Evolutionary conservation across 2,797 vertebrate species (phyloP).

Genomic region (Heterohyrax brucei): DNA sequence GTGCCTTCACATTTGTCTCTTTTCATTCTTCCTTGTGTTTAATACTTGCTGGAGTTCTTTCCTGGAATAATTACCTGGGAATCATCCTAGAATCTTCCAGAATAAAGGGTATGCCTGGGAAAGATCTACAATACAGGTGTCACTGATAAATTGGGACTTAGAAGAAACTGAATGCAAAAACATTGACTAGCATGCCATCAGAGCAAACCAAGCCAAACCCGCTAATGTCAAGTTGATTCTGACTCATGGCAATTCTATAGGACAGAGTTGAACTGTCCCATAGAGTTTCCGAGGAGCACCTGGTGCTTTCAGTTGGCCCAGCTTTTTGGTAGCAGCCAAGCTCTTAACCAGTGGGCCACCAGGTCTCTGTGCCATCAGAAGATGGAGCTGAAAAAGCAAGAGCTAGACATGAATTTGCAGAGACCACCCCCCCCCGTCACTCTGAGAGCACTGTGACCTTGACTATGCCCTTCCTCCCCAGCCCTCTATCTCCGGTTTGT

Average conservation of each 20-base stretch:
- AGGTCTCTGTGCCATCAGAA: neutral
- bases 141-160: constrained; percentile 12
- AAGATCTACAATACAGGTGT: constrained; percentile 52
- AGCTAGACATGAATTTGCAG: neutral
- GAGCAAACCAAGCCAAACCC: neutral
- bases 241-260: too few species aligned
- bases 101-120: constrained; percentile 22
- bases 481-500: neutral
- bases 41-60: constrained; percentile 61
- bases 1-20: neutral
- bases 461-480: neutral
- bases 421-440: neutral
- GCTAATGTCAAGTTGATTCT: too few species aligned
- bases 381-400: neutral
- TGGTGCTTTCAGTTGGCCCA: too few species aligned
- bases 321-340: too few species aligned
- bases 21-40: constrained; percentile 56
- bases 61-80: neutral
- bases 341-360: too few species aligned
- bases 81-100: constrained; percentile 59
- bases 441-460: neutral
- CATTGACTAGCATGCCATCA: neutral
- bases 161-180: constrained; percentile 63
- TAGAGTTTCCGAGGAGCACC: too few species aligned
- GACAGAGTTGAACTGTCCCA: too few species aligned